phyloP scores from a whole-genome alignment of 2,113 vertebrate genomes.

The Petrocephalus zakoni region DNA sequence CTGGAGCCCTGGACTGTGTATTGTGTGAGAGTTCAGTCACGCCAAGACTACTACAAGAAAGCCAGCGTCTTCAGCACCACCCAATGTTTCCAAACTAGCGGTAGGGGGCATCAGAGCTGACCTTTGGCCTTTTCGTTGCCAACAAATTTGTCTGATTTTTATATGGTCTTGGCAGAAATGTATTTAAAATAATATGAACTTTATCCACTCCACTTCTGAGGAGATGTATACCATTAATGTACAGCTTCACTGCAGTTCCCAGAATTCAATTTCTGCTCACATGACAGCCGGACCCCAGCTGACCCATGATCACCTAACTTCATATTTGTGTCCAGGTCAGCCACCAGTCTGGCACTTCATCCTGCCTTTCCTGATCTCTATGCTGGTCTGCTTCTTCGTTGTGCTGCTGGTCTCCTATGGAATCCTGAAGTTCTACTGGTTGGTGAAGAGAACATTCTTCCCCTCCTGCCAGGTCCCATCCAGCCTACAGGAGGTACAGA shows the following conservation, averaged over 20 bases:
- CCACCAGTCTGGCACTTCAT: slow-evolving; percentile 42
- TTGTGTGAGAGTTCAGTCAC: slow-evolving; percentile 48
- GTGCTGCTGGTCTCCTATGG: slow-evolving; percentile 9
- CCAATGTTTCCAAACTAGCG: slow-evolving; percentile 45
- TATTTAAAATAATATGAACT: background rate
- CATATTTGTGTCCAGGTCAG: slow-evolving; percentile 34
- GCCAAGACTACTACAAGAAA: slow-evolving; percentile 40
- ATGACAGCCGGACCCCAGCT: background rate
- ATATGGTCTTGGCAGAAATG: background rate
- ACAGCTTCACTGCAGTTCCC: background rate
- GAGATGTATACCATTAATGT: background rate
- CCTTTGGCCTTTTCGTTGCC: background rate
- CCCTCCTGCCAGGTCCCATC: slow-evolving; percentile 39
- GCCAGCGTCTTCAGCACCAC: slow-evolving; percentile 42
- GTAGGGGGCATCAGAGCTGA: slow-evolving; percentile 29
- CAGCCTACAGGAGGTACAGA: slow-evolving; percentile 46
- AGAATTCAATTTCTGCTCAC: background rate
- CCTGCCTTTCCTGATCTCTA: slow-evolving; percentile 42
- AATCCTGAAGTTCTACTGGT: slow-evolving; percentile 20
- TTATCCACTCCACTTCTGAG: background rate
- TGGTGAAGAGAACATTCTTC: slow-evolving; percentile 33
- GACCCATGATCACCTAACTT: background rate
- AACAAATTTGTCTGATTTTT: background rate
- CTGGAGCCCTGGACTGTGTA: slow-evolving; percentile 49
- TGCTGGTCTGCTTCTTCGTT: slow-evolving; percentile 35